These are phyloP conservation scores for Brachystomella parvula DNA, from an alignment of 1,140 invertebrate species.

Conservation along the genomic window DNA sequence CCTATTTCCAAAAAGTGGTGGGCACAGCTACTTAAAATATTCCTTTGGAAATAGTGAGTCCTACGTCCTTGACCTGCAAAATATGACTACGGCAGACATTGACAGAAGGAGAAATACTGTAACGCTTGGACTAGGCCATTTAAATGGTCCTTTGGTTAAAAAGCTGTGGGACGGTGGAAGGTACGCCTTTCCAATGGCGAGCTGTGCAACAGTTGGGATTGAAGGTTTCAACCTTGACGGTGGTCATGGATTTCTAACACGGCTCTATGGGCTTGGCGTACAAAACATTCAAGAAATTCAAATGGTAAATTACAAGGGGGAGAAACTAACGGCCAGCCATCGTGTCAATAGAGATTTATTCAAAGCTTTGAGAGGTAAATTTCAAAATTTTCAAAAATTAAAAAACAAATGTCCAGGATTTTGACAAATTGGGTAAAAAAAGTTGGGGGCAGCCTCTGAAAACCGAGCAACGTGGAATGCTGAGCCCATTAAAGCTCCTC, in stretches of 20 bases:
- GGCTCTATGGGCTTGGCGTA: neutral
- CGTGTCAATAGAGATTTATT: neutral
- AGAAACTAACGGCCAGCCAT: neutral
- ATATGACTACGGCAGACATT: neutral
- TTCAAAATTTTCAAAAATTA: neutral
- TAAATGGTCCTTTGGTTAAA: neutral
- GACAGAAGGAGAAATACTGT: neutral
- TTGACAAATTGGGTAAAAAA: too few species aligned
- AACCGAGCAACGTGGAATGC: neutral
- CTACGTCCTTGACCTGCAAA: neutral
- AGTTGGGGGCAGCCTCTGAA: neutral
- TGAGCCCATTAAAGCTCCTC: too few species aligned
- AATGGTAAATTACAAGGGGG: neutral
- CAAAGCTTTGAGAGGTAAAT: neutral
- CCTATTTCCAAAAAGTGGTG: neutral
- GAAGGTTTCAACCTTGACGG: neutral
- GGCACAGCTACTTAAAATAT: neutral
- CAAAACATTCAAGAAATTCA: neutral
- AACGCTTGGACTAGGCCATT: neutral
- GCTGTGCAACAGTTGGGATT: neutral
- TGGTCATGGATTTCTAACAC: neutral
- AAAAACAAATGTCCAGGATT: neutral
- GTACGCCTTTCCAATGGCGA: neutral
- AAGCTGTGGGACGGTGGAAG: conserved; percentile 5
- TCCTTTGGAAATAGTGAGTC: neutral